Evolutionary conservation across 2,888 invertebrate species (phyloP), one percentile per base, ranked within the genome.

Genomic region (Drosophila macrospina): DNA sequence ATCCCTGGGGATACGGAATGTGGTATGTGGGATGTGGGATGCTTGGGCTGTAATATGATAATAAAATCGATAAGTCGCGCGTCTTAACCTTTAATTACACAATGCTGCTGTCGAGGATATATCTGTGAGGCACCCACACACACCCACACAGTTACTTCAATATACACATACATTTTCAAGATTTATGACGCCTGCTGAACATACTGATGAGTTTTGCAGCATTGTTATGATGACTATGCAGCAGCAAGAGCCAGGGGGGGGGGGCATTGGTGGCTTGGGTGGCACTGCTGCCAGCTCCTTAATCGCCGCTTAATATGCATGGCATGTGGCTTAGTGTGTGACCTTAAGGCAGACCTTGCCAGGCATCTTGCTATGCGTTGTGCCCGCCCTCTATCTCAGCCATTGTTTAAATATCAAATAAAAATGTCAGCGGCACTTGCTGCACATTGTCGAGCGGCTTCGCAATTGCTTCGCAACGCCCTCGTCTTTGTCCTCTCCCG

Each of bases 251-350:
- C n/a, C n/a, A n/a, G n/a, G n/a, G n/a, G n/a, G n/a, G n/a, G n/a
- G n/a, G n/a, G 57, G 57, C 59, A 68, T 54, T 60, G 41, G 13
- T 32, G 57, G 51, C 51, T 52, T 32, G 34, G 16, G 10, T 61
- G 64, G 37, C 51, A 63, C 48, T 28, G 52, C 16, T 52, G 16
- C 5, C 24, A 20, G 37, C 28, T 26, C 26, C 13, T 15, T 89
- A 85, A 85, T 85, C 89, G 82, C 30, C 72, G 69, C 69, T 85
- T 87, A 85, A 81, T 87, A 85, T 85, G 82, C 85, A 81, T 48
- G 86, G 78, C 87, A 80, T 78, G 89, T 56, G 88, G 82, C 69
- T 42, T 41, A 30, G 66, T 51, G 63, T 74, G 73, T 64, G 73
- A 76, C 73, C 73, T 73, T 69, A 62, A 73, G 70, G 37, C 76